Conservation (phyloP, 2,797 vertebrate species). For the Sciurus carolinensis region DNA sequence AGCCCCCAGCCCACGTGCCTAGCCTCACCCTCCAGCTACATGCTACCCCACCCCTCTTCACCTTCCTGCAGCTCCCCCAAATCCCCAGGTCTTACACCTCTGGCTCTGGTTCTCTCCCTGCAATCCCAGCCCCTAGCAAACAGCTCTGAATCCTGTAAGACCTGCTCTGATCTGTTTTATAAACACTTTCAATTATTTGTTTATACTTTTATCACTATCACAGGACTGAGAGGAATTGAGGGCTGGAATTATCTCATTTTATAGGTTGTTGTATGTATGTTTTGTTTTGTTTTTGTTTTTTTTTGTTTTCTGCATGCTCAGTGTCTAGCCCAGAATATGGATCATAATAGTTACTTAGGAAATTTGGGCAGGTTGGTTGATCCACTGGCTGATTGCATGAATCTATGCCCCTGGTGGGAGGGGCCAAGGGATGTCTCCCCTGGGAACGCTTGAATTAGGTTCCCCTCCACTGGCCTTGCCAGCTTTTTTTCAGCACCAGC, state of each 20-base stretch:
- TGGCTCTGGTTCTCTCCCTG: neutral
- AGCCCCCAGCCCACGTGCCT: neutral
- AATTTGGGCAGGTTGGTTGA: neutral
- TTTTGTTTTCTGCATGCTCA: neutral
- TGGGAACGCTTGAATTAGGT: neutral
- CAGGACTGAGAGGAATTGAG: neutral
- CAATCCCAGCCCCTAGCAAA: neutral
- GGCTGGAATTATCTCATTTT: neutral
- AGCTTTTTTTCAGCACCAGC: neutral
- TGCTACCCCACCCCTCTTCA: neutral
- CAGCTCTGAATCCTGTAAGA: neutral
- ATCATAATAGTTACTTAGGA: neutral
- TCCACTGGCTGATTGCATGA: neutral
- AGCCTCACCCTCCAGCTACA: neutral
- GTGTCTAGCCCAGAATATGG: neutral
- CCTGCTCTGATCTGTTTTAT: neutral
- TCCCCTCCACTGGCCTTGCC: neutral
- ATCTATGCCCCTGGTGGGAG: neutral
- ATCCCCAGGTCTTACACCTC: neutral
- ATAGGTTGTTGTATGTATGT: neutral
- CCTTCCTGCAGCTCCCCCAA: neutral
- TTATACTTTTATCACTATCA: conserved; percentile 42
- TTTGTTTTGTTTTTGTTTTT: neutral
- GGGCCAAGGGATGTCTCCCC: neutral
- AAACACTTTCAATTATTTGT: neutral